Base-by-base conservation (phyloP, 2,888 invertebrate genomes). In the Meganola albula region DNA sequence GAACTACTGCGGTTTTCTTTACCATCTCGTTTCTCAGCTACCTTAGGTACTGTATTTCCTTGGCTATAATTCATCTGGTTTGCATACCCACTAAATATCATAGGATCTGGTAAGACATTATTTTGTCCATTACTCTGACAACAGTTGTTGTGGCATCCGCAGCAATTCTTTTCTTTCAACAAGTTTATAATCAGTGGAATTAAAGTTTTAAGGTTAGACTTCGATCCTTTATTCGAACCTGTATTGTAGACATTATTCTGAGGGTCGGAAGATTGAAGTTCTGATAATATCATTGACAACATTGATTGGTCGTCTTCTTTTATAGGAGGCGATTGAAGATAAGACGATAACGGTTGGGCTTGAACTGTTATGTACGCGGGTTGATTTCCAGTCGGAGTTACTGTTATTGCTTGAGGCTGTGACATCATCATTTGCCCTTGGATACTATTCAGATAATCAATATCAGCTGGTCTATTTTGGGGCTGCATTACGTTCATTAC, bases 141-240 rank as follows among this genome's bases (percentile, higher is more conserved):
- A 10, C 60, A 60, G 23, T 65, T 73, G 25, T 66, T 52, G 6
- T 40, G 53, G 39, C 63, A 66, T 0, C 54, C 55, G 37, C 73
- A 72, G 2, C 28, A 37, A 35, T 55, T 65, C 37, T 59, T 73
- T 14, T 84, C 83, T 41, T 69, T 73, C 12, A 84, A 28, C 25
- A 83, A 48, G 39, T 72, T 70, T 7, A 82, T 47, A 42, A 84
- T 60, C n/a, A 83, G 49, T 1, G 84, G 82, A 2, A 83, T 53
- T 12, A 84, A 43, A 10, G 65, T 34, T 50, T 78, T 78, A 12
- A 78, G 57, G 43, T 44, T 70, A 1, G 68, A 63, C 54, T 72
- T 61, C 9, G 71, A 45, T 26, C 48, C 44, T 34, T 44, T 32
- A 34, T 53, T 44, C 31, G 54, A 35, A 45, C 48, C 28, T 34